Base-by-base conservation (phyloP, 1,140 invertebrate genomes). In the Aphis craccivora region DNA sequence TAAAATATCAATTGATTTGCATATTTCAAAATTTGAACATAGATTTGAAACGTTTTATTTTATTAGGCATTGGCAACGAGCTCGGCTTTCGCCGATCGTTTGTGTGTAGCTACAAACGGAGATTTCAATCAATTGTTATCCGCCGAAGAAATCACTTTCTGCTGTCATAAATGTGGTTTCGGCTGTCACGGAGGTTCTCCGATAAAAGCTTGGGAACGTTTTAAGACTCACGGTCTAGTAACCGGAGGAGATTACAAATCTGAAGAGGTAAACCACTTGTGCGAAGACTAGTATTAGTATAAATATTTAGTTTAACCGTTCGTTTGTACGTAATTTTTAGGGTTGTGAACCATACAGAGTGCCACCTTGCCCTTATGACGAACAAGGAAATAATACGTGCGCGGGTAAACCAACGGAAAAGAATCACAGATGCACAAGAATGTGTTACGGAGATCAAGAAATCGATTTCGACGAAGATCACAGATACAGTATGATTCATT, bases 31-130 rank as follows among this genome's bases (percentile, higher is more conserved):
- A 0, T 35, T n/a, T 67, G 30, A 88, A 22, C 18, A 48, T 25
- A 30, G 0, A 97, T 25, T 96, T 53, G n/a, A n/a, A 40, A 83
- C 7, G 8, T 20, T 60, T 86, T 60, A 14, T 93, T 55, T 86
- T 96, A 97, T 94, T 48, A 94, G 94, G 93, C 94, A 30, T 25
- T 94, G 9, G 30, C 40, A 7, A 81, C 91, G 5, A 93, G 67
- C 2, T 76, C 93, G 0, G 96, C 97, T 5, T 97, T 97, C 95
- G 96, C 96, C 81, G 97, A 97, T 95, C 95, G 97, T 67, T 95
- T 96, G 83, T 97, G 97, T 94, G 97, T 97, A 94, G 95, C 96
- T 53, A 96, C 96, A 7, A 95, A 96, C 67, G 96, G 96, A 60
- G 95, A 95, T 94, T 94, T 94, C 23, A 95, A 96, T 91, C 95